Percentiles rank a stretch among this genome's conserved stretches.
phyloP scores from a whole-genome alignment of 2,888 invertebrate genomes.

The Drosophila gaucha region DNA sequence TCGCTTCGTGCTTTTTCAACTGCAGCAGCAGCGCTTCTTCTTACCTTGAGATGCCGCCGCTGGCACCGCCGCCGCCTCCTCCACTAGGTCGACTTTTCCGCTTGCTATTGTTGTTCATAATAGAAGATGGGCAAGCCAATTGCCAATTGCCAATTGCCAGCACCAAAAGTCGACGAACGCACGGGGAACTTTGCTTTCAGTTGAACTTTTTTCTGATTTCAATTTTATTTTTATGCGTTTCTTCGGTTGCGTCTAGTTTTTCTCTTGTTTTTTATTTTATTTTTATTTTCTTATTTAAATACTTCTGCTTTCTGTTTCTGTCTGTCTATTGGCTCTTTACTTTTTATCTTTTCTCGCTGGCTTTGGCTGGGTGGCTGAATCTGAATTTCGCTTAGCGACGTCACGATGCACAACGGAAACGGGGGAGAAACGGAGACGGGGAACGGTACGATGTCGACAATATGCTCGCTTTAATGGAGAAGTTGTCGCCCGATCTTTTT shows the following conservation, averaged over 20 bases:
- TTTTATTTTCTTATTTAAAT: conserved; percentile 40
- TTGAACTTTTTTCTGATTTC: conserved; percentile 58
- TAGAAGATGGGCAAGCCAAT: conserved; percentile 62
- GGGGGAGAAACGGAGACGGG: conserved; percentile 28
- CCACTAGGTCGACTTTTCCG: conserved; percentile 92
- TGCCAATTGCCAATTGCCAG: conserved; percentile 67
- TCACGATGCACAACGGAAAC: conserved; percentile 60
- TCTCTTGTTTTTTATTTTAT: conserved; percentile 34
- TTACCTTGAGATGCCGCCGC: conserved; percentile 81
- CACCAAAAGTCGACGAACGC: conserved; percentile 63
- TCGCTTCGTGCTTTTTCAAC: conserved; percentile 54
- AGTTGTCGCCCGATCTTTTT: conserved; percentile 64
- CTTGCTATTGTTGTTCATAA: conserved; percentile 88
- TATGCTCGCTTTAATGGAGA: conserved; percentile 61
- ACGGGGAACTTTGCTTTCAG: conserved; percentile 49
- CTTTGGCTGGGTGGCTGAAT: conserved; percentile 55
- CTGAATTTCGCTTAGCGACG: conserved; percentile 64
- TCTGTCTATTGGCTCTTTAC: conserved; percentile 40
- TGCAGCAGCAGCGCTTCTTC: conserved; percentile 66
- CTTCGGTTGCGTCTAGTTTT: conserved; percentile 45
- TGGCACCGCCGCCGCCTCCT: conserved; percentile 66
- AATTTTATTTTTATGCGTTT: conserved; percentile 57
- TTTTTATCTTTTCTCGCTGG: conserved; percentile 40
- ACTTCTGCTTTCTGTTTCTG: conserved; percentile 46
- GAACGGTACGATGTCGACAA: conserved; percentile 58